A percentile compares a stretch with the other conserved stretches of the same genome.
Conservation (phyloP, 1,140 invertebrate species). For the Monomorium pharaonis region DNA sequence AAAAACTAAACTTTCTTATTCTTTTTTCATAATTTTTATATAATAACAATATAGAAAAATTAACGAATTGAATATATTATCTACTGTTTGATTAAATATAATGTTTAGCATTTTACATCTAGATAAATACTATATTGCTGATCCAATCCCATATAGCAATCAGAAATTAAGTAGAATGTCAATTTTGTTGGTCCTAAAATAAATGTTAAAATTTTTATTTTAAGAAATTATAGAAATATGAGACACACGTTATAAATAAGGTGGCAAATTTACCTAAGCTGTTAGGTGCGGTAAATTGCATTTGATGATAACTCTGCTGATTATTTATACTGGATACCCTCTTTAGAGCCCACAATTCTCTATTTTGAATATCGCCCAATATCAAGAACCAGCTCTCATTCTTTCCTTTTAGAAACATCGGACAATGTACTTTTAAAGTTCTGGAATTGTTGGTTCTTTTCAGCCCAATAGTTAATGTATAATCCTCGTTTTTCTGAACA, state of each 20-base stretch:
- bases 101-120: slow-evolving; percentile 83
- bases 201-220: slow-evolving; percentile 61
- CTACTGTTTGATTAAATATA: not conserved
- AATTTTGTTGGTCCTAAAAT: slow-evolving; percentile 89
- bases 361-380: slow-evolving; percentile 89
- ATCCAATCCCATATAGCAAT: slow-evolving; percentile 97
- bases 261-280: slow-evolving; percentile 83
- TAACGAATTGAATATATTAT: not conserved
- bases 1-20: not conserved
- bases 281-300: slow-evolving; percentile 89
- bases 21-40: not conserved
- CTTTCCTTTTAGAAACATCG: slow-evolving; percentile 96
- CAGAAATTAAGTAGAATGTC: slow-evolving; percentile 95
- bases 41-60: slow-evolving; percentile 10
- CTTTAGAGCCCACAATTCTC: slow-evolving; percentile 95
- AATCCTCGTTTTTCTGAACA: slow-evolving; percentile 90
- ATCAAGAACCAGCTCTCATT: slow-evolving; percentile 98
- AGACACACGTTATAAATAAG: slow-evolving; percentile 39
- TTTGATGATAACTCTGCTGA: slow-evolving; percentile 83
- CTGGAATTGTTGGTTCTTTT: slow-evolving; percentile 82
- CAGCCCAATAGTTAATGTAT: slow-evolving; percentile 88
- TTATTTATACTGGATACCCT: slow-evolving; percentile 84
- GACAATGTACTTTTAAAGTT: slow-evolving; percentile 89
- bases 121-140: slow-evolving; percentile 94
- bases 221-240: slow-evolving; percentile 6